Base-by-base conservation (phyloP, 2,888 invertebrate species). In the Meiosimyza decipiens region DNA sequence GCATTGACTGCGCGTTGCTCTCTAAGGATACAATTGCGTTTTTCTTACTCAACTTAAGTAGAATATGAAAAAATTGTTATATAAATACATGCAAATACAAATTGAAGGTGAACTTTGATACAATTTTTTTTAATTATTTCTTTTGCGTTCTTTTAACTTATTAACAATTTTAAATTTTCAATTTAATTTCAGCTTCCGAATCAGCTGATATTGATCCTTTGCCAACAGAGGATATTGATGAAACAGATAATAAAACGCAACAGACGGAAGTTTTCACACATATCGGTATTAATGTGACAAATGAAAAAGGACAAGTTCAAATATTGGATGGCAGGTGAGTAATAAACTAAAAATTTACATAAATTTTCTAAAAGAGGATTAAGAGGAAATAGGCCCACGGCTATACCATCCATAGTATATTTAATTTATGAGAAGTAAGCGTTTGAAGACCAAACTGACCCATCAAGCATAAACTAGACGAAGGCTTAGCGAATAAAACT, bases 261-360 rank as follows among this genome's bases (percentile, higher is more conserved):
- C 65, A 79, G 79, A 69, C 60, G 33, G 67, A 77, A 63, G 70
- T 77, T 75, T 83, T 85, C 73, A 77, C 85, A 76, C 82, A 83
- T 74, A 83, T 87, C 71, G 83, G 83, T 68, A 87, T 87, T 71
- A 87, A 85, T 81, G 82, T 87, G 75, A 86, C 85, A 70, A 87
- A 86, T 76, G 87, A 87, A 79, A 78, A 81, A 79, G 87, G 86
- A 3, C 84, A 86, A 78, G 81, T 84, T 73, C 85, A 84, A 68
- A 82, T 83, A 59, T 11, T 4, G 51, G 18, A 64, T n/a, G 9
- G 49, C 47, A 65, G 22, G 9, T 49, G 28, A 15, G n/a, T 51
- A 18, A 28, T 4, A 3, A 28, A 28, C 0, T 28, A 28, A 28
- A 28, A 28, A 28, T 28, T 28, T 28, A 3, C 3, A 28, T 28